Conservation (phyloP, 2,888 invertebrate genomes). For the Coleophora flavipennella region DNA sequence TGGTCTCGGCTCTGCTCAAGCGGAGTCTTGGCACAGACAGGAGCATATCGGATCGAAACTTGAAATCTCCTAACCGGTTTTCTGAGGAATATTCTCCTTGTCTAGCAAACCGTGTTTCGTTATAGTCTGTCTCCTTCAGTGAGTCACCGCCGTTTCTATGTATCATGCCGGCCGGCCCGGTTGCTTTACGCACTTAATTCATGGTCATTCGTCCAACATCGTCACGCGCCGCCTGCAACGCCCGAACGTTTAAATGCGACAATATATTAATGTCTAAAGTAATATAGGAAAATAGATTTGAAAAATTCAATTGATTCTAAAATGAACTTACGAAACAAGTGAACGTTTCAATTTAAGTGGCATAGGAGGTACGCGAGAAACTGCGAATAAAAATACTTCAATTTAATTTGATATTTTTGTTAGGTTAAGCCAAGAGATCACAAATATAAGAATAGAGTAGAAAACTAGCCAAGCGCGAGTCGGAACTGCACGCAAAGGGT, state of each 20-base stretch:
- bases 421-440: too few relatives aligned
- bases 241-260: slow-evolving; percentile 57
- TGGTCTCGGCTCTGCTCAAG: slow-evolving; percentile 48
- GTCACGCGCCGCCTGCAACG: slow-evolving; percentile 65
- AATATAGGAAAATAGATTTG: too few relatives aligned
- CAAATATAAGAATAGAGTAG: too few relatives aligned
- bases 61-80: slow-evolving; percentile 69
- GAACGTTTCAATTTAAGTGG: too few relatives aligned
- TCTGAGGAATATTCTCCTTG: slow-evolving; percentile 45
- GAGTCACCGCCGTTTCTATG: slow-evolving; percentile 69
- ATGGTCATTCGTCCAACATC: slow-evolving; percentile 67
- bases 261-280: slow-evolving; percentile 58
- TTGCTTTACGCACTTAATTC: slow-evolving; percentile 61
- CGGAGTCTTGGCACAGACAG: slow-evolving; percentile 59
- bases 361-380: too few relatives aligned
- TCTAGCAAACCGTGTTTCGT: slow-evolving; percentile 30
- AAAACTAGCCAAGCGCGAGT: too few relatives aligned
- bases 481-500: too few relatives aligned
- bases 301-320: too few relatives aligned
- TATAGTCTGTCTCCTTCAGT: slow-evolving; percentile 55
- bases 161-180: slow-evolving; percentile 53
- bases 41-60: slow-evolving; percentile 71
- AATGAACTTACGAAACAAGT: too few relatives aligned
- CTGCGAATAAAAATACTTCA: too few relatives aligned
- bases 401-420: too few relatives aligned